phyloP scores from a whole-genome alignment of 2,888 invertebrate genomes.

The Mimachlamys varia region DNA sequence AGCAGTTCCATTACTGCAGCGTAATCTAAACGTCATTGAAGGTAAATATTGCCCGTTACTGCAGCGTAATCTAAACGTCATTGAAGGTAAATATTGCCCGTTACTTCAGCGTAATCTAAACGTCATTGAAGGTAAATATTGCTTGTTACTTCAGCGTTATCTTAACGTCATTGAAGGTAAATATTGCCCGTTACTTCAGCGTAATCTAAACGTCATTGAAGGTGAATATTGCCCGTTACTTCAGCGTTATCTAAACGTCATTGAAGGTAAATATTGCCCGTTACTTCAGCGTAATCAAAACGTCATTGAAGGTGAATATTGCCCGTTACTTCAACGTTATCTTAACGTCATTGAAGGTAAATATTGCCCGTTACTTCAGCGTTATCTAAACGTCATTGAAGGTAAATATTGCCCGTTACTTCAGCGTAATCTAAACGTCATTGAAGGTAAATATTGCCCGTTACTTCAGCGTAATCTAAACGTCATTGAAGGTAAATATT shows the following conservation, averaged over 20 bases:
- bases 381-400: neutral
- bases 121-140: neutral
- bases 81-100: neutral
- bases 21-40: neutral
- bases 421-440: neutral
- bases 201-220: neutral
- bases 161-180: neutral
- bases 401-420: slow-evolving; percentile 10
- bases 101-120: neutral
- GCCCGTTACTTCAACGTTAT: neutral
- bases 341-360: neutral
- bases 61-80: neutral
- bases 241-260: neutral
- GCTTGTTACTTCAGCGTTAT: neutral
- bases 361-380: neutral
- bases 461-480: neutral
- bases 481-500: neutral
- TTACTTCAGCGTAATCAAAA: neutral
- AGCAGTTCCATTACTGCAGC: neutral
- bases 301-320: neutral
- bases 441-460: neutral
- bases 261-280: neutral
- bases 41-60: neutral
- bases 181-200: neutral
- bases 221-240: slow-evolving; percentile 1